Conservation (phyloP, 2,797 vertebrate genomes). For the Pipistrellus kuhlii region DNA sequence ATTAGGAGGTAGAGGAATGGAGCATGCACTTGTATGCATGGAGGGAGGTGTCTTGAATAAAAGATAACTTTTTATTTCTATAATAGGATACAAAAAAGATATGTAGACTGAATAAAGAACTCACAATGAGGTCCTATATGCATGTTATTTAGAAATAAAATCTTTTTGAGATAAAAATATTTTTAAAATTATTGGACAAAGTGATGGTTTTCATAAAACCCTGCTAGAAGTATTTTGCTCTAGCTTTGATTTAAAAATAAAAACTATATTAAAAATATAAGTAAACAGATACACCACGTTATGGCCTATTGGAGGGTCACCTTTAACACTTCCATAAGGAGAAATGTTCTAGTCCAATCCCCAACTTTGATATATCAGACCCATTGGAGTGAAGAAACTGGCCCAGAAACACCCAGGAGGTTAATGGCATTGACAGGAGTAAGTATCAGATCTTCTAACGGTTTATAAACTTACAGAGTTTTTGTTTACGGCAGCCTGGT, state of each 20-base stretch:
- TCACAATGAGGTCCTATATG: not conserved
- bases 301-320: not conserved
- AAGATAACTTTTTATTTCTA: not conserved
- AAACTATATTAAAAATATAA: conserved; percentile 23
- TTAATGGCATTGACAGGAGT: not conserved
- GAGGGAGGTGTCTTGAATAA: not conserved
- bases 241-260: conserved; percentile 1
- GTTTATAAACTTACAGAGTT: not conserved
- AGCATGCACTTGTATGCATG: not conserved
- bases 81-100: not conserved
- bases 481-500: not conserved
- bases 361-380: not conserved
- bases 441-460: not conserved
- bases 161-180: not conserved
- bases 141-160: not conserved
- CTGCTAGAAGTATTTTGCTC: not conserved
- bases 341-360: not conserved
- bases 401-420: not conserved
- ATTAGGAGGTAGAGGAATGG: not conserved
- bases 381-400: not conserved
- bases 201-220: not conserved
- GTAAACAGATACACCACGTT: not conserved
- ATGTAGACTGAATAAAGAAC: conserved; percentile 1
- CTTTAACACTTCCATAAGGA: not conserved
- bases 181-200: not conserved